Conservation (phyloP, 2,888 invertebrate species). For the Mechanitis messenoides region DNA sequence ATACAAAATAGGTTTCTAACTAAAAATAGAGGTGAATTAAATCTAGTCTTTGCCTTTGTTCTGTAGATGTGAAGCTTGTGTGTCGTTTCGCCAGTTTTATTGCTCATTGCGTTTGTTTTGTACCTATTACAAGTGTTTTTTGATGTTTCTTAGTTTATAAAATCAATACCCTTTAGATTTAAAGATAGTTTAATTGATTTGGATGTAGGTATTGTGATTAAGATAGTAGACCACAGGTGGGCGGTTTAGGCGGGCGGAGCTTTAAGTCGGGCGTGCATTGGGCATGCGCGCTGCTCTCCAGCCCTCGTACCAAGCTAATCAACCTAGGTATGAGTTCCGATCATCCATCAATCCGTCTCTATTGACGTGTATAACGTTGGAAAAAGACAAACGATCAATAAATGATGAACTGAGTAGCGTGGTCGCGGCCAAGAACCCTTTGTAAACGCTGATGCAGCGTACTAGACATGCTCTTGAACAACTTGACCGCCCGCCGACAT, state of each 20-base stretch:
- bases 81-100: constrained; percentile 62
- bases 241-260: constrained; percentile 66
- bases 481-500: constrained; percentile 64
- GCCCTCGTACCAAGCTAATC: constrained; percentile 37
- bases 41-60: constrained; percentile 53
- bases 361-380: constrained; percentile 48
- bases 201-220: constrained; percentile 47
- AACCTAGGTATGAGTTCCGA: constrained; percentile 38
- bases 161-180: not conserved
- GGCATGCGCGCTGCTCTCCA: constrained; percentile 60
- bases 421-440: constrained; percentile 51
- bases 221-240: constrained; percentile 65
- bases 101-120: constrained; percentile 40
- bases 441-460: constrained; percentile 55
- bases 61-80: constrained; percentile 65
- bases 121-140: constrained; percentile 27
- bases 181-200: not conserved
- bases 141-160: constrained; percentile 22
- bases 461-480: constrained; percentile 51
- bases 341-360: constrained; percentile 54
- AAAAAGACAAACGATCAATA: constrained; percentile 54
- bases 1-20: constrained; percentile 41
- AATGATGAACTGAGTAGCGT: constrained; percentile 44
- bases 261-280: constrained; percentile 55
- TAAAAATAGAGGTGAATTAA: constrained; percentile 42